These are phyloP conservation scores for Salmo trutta DNA, from an alignment of 2,797 vertebrate species.

Conservation along the genomic window DNA sequence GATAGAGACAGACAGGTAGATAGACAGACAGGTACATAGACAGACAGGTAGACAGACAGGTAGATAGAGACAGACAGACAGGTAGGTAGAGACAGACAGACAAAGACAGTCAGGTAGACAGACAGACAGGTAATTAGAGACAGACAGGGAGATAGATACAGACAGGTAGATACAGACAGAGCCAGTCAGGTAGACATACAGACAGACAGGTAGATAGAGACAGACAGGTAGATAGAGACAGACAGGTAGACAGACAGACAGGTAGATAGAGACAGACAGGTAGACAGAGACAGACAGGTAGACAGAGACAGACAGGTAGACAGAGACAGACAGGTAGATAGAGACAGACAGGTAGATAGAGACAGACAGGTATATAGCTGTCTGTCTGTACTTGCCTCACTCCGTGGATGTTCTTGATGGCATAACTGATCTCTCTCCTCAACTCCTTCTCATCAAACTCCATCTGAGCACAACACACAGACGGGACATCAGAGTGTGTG, in stretches of 20 bases:
- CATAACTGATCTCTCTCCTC: conserved; percentile 93
- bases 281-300: no score
- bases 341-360: no score
- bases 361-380: no score
- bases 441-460: conserved; percentile 97
- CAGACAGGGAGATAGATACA: conserved; percentile 16
- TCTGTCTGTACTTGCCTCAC: conserved; percentile 83
- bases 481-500: no score
- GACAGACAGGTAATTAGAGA: not conserved
- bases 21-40: conserved; percentile 31
- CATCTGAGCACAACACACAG: conserved; percentile 78
- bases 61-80: not conserved
- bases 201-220: no score
- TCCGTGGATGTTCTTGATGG: conserved; percentile 97
- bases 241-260: no score
- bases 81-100: not conserved
- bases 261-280: no score
- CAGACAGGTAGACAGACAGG: conserved; percentile 5
- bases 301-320: not conserved
- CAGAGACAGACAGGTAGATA: not conserved
- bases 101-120: conserved; percentile 7
- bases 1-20: not conserved
- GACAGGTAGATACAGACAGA: conserved; percentile 6
- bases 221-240: no score
- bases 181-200: not conserved